Evolutionary conservation across 2,113 vertebrate genomes (phyloP).

Genomic region (Cervus canadensis): DNA sequence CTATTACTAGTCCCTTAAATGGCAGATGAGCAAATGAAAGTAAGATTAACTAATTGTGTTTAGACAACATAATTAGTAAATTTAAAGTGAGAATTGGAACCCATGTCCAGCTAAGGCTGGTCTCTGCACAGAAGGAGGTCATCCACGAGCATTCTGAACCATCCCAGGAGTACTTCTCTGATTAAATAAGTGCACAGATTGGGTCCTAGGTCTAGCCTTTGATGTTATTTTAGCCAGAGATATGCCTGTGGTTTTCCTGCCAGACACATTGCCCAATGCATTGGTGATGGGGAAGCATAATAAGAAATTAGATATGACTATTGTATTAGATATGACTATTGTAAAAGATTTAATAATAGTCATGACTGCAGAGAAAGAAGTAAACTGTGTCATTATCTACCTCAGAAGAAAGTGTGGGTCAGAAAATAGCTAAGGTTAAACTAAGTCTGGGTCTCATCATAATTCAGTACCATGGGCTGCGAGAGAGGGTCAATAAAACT

Average conservation of each 20-base stretch:
- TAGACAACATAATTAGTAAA: background rate
- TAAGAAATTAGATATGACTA: conserved; percentile 47
- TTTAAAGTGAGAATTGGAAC: background rate
- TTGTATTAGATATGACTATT: conserved; percentile 45
- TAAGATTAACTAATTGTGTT: background rate
- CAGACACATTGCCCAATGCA: background rate
- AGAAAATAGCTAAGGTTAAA: conserved; percentile 67
- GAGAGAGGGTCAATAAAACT: conserved; percentile 70
- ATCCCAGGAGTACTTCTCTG: background rate
- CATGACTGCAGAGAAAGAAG: conserved; percentile 40
- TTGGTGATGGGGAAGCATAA: background rate
- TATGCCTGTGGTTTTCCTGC: background rate
- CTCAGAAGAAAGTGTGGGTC: conserved; percentile 55
- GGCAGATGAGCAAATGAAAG: background rate
- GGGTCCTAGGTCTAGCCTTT: background rate
- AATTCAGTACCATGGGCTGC: conserved; percentile 70
- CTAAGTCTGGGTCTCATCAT: conserved; percentile 66
- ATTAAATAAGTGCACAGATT: background rate
- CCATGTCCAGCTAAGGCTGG: background rate
- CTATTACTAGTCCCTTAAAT: background rate
- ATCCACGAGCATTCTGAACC: background rate
- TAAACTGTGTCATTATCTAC: conserved; percentile 51
- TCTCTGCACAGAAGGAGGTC: background rate
- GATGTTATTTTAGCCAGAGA: background rate
- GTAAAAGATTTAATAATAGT: conserved; percentile 54